These are phyloP conservation scores for Paratrypauchen microcephalus DNA, from an alignment of 2,797 vertebrate species.

Conservation along the genomic window DNA sequence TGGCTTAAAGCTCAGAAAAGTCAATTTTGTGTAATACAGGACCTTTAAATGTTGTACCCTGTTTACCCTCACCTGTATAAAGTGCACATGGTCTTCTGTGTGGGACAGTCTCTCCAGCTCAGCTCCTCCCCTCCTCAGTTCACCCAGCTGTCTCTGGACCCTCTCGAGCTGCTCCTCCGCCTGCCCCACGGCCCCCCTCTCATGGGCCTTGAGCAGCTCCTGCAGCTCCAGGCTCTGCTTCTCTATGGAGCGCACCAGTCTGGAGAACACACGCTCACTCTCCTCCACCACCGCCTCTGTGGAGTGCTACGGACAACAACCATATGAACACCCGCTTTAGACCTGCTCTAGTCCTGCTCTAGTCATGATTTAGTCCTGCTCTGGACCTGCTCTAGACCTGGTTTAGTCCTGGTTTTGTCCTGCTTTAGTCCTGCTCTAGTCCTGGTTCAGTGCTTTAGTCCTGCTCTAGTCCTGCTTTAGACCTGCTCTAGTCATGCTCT, in stretches of 20 bases:
- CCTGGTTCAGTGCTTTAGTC: too few species aligned
- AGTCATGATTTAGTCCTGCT: too few species aligned
- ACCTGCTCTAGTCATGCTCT: too few species aligned
- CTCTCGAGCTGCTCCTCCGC: conserved; percentile 68
- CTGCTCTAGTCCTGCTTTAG: too few species aligned
- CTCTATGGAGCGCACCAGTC: conserved; percentile 71
- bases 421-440: too few species aligned
- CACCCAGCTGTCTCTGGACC: conserved; percentile 55
- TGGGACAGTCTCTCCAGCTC: conserved; percentile 71
- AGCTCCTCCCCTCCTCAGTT: conserved; percentile 45
- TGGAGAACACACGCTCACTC: conserved; percentile 73
- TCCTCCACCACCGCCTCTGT: conserved; percentile 70
- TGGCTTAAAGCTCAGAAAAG: too few species aligned
- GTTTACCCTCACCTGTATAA: conserved; percentile 67
- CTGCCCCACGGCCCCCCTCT: conserved; percentile 61
- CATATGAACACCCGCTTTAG: background rate
- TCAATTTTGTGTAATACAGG: too few species aligned
- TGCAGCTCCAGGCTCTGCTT: conserved; percentile 72
- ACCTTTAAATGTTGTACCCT: too few species aligned
- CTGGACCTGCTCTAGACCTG: too few species aligned
- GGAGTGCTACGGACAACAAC: conserved; percentile 62
- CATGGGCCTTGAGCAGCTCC: conserved; percentile 68
- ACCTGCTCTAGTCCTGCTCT: too few species aligned
- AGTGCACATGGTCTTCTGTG: conserved; percentile 68
- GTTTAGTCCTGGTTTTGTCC: too few species aligned